Evolutionary conservation across 2,113 vertebrate species (phyloP).

Genomic region (Potamarius usumacintae): DNA sequence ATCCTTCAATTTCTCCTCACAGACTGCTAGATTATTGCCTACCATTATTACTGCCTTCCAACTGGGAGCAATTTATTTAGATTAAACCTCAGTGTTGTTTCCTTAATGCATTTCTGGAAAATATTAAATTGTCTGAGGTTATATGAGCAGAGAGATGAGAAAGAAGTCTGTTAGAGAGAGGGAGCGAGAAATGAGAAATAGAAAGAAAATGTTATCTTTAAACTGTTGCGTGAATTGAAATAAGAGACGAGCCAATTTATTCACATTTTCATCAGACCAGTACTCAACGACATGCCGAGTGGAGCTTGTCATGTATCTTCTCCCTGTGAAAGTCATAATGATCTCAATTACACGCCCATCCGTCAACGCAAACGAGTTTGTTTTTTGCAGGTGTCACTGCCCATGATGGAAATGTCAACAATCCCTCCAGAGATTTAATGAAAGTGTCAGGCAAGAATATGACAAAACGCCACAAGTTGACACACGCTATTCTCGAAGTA

Average conservation of each 20-base stretch:
- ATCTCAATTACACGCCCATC: constrained; percentile 55
- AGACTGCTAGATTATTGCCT: constrained; percentile 72
- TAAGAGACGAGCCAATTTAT: constrained; percentile 54
- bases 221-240: constrained; percentile 57
- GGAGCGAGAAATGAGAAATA: constrained; percentile 12
- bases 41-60: constrained; percentile 74
- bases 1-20: constrained; percentile 72
- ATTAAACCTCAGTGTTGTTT: constrained; percentile 75
- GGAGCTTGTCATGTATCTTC: constrained; percentile 26
- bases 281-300: constrained; percentile 45
- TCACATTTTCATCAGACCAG: constrained; percentile 45
- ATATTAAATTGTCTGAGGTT: constrained; percentile 59
- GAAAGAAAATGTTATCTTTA: constrained; percentile 33
- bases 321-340: constrained; percentile 43
- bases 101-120: constrained; percentile 64
- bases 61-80: constrained; percentile 79
- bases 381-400: constrained; percentile 48
- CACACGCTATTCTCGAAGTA: constrained; percentile 24
- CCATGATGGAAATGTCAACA: constrained; percentile 51
- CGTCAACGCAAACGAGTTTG: constrained; percentile 50
- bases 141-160: constrained; percentile 34
- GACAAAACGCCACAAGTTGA: constrained; percentile 38
- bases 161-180: constrained; percentile 3
- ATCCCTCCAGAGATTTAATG: constrained; percentile 43
- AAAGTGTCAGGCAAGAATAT: constrained; percentile 44